Evolutionary conservation across 1,140 invertebrate genomes (phyloP).

Genomic region (Condylostylus longicornis): DNA sequence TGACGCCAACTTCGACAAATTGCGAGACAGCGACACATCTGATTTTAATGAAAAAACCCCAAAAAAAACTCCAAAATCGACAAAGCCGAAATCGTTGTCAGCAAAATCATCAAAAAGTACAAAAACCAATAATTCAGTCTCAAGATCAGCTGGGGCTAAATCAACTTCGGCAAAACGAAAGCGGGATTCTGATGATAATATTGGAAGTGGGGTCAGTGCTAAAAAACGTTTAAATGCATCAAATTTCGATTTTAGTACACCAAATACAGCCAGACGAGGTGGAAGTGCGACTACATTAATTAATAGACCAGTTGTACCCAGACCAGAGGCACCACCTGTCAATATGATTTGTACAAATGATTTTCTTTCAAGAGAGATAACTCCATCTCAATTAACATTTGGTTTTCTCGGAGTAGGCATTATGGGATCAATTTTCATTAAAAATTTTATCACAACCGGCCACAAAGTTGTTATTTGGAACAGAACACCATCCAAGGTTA

Average conservation of each 20-base stretch:
- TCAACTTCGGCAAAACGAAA: slow-evolving; percentile 1
- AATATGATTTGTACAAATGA: slow-evolving; percentile 65
- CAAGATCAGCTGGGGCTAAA: too few relatives aligned
- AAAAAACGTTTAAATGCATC: slow-evolving; percentile 6
- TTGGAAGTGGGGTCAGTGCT: not conserved
- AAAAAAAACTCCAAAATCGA: slow-evolving; percentile 25
- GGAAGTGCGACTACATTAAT: slow-evolving; percentile 8
- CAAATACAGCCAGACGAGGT: slow-evolving; percentile 5
- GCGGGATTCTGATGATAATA: slow-evolving; percentile 4
- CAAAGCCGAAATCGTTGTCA: slow-evolving; percentile 29
- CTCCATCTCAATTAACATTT: slow-evolving; percentile 72
- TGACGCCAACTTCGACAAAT: slow-evolving; percentile 52
- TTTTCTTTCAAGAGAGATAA: slow-evolving; percentile 71
- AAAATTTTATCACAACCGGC: slow-evolving; percentile 85
- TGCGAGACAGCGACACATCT: slow-evolving; percentile 40
- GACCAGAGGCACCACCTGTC: slow-evolving; percentile 53
- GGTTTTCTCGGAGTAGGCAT: slow-evolving; percentile 91
- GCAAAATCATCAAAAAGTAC: slow-evolving; percentile 4
- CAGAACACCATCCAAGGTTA: slow-evolving; percentile 78
- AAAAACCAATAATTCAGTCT: not conserved
- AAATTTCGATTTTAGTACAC: slow-evolving; percentile 8
- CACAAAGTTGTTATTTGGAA: slow-evolving; percentile 92
- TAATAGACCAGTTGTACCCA: slow-evolving; percentile 22
- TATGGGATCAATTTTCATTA: slow-evolving; percentile 92
- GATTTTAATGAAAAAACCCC: slow-evolving; percentile 34